Base-by-base conservation (phyloP, 2,113 vertebrate genomes). In the Pitta sordida region DNA sequence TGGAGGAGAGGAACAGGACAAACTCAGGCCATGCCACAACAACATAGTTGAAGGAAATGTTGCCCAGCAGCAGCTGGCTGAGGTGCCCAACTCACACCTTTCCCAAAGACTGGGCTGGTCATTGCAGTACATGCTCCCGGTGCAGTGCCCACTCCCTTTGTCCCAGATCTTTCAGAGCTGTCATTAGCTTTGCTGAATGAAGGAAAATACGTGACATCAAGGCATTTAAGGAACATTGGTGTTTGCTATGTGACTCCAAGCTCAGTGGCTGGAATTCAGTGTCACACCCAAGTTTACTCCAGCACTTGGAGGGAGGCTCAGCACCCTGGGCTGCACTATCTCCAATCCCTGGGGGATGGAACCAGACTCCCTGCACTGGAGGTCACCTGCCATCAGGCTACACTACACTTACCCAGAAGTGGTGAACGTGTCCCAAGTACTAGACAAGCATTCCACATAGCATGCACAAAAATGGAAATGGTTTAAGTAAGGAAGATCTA, bases 121-220 rank as follows among this genome's bases (percentile, higher is more conserved):
- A 0, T 4, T 48, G 46, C 34, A 36, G 23, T 3, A 26, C 14
- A 8, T 2, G 0, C n/a, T 36, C 46, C 21, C 39, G 13, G 29
- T 14, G 26, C 36, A 16, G 39, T 36, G 23, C 34, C 30, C 15
- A 24, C 48, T 24, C 36, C 51, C 32, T 14, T 21, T 52, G 15
- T 16, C 74, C 53, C 13, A 49, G 18, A 29, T 43, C 55, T 62
- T 21, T 27, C 55, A 43, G 27, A 62, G 81, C 73, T 64, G 51
- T 19, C 27, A 10, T 58, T n/a, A 46, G 37, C 32, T 55, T 37
- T 67, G 34, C 59, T 20, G 22, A 15, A 15, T 27, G 32, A 73
- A 67, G 15, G 53, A 55, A 73, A 44, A 51, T 34, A 44, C 0
- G 6, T 3, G 23, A 55, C 48, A 63, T 34, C 34, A 29, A 34